Evolutionary conservation across 2,888 invertebrate species (phyloP).

Genomic region (Stramonita haemastoma): DNA sequence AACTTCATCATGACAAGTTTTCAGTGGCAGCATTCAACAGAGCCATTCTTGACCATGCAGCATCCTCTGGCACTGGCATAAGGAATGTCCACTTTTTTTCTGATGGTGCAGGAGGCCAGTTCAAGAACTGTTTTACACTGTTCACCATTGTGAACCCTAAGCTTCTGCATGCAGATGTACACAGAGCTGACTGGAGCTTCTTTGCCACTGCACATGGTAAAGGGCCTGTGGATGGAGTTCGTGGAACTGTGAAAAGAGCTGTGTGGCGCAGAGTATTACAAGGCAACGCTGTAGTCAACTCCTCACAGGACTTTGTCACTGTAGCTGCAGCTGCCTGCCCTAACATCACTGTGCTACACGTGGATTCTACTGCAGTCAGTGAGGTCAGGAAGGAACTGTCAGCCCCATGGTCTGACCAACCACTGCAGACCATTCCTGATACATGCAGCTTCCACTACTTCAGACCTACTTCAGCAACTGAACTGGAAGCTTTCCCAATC

Average conservation of each 20-base stretch:
- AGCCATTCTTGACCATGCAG: constrained; percentile 14
- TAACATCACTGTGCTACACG: too few relatives aligned
- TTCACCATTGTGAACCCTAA: background rate
- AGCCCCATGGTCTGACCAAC: background rate
- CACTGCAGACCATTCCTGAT: too few relatives aligned
- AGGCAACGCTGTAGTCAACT: background rate
- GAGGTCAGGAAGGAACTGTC: too few relatives aligned
- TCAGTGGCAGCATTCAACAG: constrained; percentile 1
- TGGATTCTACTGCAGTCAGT: too few relatives aligned
- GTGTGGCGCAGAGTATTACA: background rate
- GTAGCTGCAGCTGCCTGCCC: background rate
- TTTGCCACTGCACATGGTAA: constrained; percentile 17
- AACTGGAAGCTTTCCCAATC: too few relatives aligned
- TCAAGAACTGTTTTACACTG: constrained; percentile 3
- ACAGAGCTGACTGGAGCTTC: background rate
- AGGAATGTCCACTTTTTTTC: background rate
- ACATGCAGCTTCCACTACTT: too few relatives aligned
- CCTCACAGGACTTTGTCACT: background rate
- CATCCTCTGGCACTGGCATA: constrained; percentile 17
- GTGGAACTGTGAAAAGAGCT: constrained; percentile 2
- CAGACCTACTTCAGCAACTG: too few relatives aligned
- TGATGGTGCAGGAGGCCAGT: constrained; percentile 11
- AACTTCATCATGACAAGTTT: constrained; percentile 12
- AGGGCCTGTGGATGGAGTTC: background rate
- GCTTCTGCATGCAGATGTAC: background rate